Evolutionary conservation across 2,113 vertebrate genomes (phyloP).

Genomic region (Chiloscyllium plagiosum): DNA sequence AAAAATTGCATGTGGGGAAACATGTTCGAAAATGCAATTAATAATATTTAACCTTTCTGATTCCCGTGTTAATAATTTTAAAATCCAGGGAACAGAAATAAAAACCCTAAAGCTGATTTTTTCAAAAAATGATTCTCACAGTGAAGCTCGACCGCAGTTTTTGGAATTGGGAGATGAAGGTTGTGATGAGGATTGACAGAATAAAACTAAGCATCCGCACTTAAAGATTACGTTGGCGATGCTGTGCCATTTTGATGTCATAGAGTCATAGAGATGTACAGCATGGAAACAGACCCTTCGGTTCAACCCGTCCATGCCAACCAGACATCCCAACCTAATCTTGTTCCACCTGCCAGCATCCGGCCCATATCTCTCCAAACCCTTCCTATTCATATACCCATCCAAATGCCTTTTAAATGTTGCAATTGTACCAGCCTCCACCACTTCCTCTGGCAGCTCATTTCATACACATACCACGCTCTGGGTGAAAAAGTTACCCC

Average conservation of each 20-base stretch:
- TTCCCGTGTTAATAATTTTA: slow-evolving; percentile 7
- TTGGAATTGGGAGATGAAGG: neutral
- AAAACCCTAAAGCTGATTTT: neutral
- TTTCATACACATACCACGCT: too few relatives aligned
- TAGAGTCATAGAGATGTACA: too few relatives aligned
- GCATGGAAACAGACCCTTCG: too few relatives aligned
- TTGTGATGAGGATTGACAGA: neutral
- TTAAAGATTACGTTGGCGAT: neutral
- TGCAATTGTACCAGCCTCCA: too few relatives aligned
- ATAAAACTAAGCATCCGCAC: neutral
- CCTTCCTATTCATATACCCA: too few relatives aligned
- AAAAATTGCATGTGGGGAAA: neutral
- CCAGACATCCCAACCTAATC: too few relatives aligned
- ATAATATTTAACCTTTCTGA: neutral
- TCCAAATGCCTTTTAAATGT: too few relatives aligned
- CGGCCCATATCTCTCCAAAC: too few relatives aligned
- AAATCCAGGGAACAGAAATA: neutral
- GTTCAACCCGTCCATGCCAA: too few relatives aligned
- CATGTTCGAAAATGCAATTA: neutral
- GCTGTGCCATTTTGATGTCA: neutral
- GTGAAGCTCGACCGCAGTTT: neutral
- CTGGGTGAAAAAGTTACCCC: too few relatives aligned
- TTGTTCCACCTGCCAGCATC: too few relatives aligned
- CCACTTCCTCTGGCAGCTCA: too few relatives aligned
- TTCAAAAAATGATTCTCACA: neutral